Evolutionary conservation across 2,113 vertebrate species (phyloP).

Genomic region (Columba janthina): DNA sequence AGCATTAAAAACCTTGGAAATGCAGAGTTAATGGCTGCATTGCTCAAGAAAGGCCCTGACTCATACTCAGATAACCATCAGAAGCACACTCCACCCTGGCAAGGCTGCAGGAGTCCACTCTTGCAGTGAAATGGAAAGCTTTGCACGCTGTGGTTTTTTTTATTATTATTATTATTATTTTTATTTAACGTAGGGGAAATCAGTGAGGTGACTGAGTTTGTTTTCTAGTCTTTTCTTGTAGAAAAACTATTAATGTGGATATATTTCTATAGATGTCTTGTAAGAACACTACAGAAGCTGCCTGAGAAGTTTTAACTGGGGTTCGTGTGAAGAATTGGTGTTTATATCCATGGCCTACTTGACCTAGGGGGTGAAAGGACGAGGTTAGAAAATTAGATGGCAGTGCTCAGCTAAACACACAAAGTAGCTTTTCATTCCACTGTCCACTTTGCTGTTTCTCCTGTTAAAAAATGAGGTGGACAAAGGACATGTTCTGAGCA

Average conservation of each 20-base stretch:
- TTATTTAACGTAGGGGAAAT: background rate
- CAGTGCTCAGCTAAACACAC: background rate
- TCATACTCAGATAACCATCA: background rate
- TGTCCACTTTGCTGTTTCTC: background rate
- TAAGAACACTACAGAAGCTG: background rate
- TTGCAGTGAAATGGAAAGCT: constrained; percentile 11
- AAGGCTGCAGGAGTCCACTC: background rate
- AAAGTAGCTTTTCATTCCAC: background rate
- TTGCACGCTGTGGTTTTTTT: background rate
- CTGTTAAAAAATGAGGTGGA: background rate
- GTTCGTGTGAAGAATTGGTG: background rate
- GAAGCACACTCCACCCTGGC: background rate
- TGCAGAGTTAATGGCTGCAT: constrained; percentile 13
- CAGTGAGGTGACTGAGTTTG: background rate
- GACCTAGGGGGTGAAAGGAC: background rate
- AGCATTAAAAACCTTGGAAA: constrained; percentile 21
- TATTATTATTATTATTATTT: too few relatives aligned
- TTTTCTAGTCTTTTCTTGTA: background rate
- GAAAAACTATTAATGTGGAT: background rate
- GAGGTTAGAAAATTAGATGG: background rate
- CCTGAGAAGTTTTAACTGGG: background rate
- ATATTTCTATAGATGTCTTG: background rate
- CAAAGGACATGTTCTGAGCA: background rate
- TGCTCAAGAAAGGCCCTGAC: constrained; percentile 31
- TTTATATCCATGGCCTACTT: background rate